These are phyloP conservation scores for Ips nitidus DNA, from an alignment of 1,140 invertebrate species.

Conservation along the genomic window DNA sequence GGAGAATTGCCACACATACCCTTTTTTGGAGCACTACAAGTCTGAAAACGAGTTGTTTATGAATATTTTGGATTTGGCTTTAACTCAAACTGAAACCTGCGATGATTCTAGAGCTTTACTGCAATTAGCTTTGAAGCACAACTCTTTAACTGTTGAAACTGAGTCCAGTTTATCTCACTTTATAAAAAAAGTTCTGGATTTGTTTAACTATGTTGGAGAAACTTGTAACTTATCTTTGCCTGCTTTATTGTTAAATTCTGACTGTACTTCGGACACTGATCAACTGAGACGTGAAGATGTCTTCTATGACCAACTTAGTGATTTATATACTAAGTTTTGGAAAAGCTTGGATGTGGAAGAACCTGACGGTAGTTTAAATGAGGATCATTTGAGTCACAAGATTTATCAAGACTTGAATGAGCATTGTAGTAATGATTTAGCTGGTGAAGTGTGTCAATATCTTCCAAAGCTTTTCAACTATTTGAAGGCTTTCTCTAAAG, in stretches of 20 bases:
- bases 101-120: conserved; percentile 39
- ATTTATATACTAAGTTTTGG: conserved; percentile 39
- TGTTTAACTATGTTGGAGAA: conserved; percentile 31
- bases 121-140: conserved; percentile 37
- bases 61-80: conserved; percentile 44
- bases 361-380: conserved; percentile 40
- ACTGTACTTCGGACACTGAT: conserved; percentile 37
- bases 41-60: conserved; percentile 39
- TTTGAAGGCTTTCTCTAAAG: conserved; percentile 50
- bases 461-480: conserved; percentile 53
- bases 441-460: conserved; percentile 47
- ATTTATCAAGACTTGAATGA: conserved; percentile 41
- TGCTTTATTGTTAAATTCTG: conserved; percentile 37
- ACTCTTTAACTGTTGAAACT: conserved; percentile 25
- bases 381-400: conserved; percentile 42
- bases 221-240: conserved; percentile 33
- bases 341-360: conserved; percentile 24
- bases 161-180: conserved; percentile 38
- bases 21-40: conserved; percentile 36
- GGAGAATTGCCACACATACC: conserved; percentile 14
- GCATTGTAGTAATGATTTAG: conserved; percentile 22
- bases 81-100: conserved; percentile 35
- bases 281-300: conserved; percentile 32
- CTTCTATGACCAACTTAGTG: conserved; percentile 37
- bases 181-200: conserved; percentile 34